A percentile compares a stretch with the other conserved stretches of the same genome.
Evolutionary conservation across 1,140 invertebrate species (phyloP).

Genomic region (Triops cancriformis): DNA sequence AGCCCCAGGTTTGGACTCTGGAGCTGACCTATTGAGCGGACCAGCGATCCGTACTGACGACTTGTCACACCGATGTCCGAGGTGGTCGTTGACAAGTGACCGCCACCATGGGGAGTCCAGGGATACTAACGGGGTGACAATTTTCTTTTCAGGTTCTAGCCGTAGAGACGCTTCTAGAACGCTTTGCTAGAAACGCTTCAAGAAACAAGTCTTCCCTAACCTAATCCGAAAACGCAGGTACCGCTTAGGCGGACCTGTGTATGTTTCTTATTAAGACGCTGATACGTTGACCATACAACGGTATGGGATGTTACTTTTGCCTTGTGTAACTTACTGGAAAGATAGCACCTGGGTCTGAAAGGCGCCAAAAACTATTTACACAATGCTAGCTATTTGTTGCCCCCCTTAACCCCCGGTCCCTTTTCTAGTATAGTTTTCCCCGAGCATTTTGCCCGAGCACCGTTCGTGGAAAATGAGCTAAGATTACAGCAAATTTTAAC

Average conservation of each 20-base stretch:
- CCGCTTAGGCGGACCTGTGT: not conserved
- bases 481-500: not conserved
- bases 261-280: not conserved
- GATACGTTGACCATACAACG: too few species aligned
- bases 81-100: constrained; percentile 4
- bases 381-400: not conserved
- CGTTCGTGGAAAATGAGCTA: too few species aligned
- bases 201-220: not conserved
- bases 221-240: constrained; percentile 16
- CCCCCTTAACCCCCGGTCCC: not conserved
- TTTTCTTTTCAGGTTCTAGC: not conserved
- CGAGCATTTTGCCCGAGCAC: not conserved
- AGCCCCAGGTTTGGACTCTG: not conserved
- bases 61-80: constrained; percentile 5
- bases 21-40: not conserved
- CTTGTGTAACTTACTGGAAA: not conserved
- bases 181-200: not conserved
- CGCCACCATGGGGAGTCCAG: constrained; percentile 7
- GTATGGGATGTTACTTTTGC: not conserved
- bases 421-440: not conserved
- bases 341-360: not conserved
- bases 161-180: not conserved
- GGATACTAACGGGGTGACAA: not conserved
- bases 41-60: constrained; percentile 8
- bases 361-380: not conserved